Conservation (phyloP, 2,888 invertebrate species). For the Teleiodes luculella region DNA sequence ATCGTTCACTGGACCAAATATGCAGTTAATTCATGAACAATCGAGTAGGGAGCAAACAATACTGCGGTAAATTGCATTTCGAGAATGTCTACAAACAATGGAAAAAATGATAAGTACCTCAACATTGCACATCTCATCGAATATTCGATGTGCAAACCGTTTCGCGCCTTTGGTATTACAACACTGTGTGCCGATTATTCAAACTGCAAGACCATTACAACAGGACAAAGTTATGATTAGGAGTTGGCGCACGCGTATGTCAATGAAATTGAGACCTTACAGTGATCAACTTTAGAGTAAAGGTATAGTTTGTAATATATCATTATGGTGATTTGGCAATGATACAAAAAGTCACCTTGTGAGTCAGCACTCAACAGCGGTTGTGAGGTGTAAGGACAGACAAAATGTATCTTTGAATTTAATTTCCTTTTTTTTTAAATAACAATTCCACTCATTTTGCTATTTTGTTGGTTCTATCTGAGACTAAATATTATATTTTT, state of each 20-base stretch:
- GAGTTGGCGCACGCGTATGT: conserved; percentile 22
- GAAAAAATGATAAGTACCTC: conserved; percentile 17
- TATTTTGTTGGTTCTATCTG: too few relatives aligned
- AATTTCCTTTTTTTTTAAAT: too few relatives aligned
- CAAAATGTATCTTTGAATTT: too few relatives aligned
- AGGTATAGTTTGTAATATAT: conserved; percentile 17
- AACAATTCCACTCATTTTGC: too few relatives aligned
- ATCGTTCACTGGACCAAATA: neutral
- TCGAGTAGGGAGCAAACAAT: neutral
- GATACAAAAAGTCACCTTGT: conserved; percentile 51
- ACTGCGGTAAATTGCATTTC: conserved; percentile 10
- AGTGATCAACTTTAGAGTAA: conserved; percentile 24
- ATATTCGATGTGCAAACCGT: conserved; percentile 56
- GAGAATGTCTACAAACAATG: conserved; percentile 27
- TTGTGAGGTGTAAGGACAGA: neutral
- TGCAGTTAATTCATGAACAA: neutral
- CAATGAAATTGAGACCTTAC: conserved; percentile 39
- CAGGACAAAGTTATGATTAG: conserved; percentile 37
- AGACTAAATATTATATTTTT: too few relatives aligned
- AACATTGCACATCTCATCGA: conserved; percentile 33
- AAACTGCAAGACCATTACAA: conserved; percentile 59
- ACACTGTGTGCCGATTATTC: conserved; percentile 58
- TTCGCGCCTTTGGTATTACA: conserved; percentile 42
- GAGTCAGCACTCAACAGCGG: conserved; percentile 42
- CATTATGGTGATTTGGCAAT: conserved; percentile 37